These are phyloP conservation scores for Pygoscelis antarcticus DNA, from an alignment of 2,113 vertebrate genomes.

Conservation along the genomic window DNA sequence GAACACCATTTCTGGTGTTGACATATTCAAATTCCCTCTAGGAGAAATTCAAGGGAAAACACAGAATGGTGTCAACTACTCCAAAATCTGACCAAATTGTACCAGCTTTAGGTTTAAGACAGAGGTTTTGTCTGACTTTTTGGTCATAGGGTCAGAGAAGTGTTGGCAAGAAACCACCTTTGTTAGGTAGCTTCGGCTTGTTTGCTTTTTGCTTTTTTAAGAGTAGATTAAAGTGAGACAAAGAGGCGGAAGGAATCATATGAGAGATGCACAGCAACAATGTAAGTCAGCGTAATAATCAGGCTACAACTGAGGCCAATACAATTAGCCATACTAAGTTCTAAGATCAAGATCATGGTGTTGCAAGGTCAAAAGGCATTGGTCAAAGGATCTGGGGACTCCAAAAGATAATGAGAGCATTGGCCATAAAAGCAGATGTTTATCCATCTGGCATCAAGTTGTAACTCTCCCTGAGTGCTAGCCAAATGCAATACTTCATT, in stretches of 20 bases:
- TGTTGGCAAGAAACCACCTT: not conserved
- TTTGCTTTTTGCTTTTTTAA: not conserved
- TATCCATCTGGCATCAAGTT: not conserved
- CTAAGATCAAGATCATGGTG: not conserved
- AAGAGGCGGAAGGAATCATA: not conserved
- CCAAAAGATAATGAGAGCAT: not conserved
- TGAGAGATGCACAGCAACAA: not conserved
- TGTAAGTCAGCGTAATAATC: fast-evolving
- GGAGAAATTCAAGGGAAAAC: not conserved
- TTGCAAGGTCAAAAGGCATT: not conserved
- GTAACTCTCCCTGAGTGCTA: not conserved
- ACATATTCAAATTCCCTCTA: not conserved
- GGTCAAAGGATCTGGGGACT: not conserved
- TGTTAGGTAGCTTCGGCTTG: not conserved
- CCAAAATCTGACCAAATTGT: not conserved
- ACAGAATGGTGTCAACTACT: not conserved
- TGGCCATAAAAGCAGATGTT: not conserved
- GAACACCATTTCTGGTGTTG: not conserved
- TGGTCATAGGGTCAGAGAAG: not conserved
- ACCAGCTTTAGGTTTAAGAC: not conserved
- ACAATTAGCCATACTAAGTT: not conserved
- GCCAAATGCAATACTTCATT: not conserved
- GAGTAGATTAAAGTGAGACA: not conserved
- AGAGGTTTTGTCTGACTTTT: not conserved
- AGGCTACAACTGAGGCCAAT: not conserved